These are phyloP conservation scores for Sinonovacula constricta DNA, from an alignment of 1,140 invertebrate genomes.

Conservation along the genomic window DNA sequence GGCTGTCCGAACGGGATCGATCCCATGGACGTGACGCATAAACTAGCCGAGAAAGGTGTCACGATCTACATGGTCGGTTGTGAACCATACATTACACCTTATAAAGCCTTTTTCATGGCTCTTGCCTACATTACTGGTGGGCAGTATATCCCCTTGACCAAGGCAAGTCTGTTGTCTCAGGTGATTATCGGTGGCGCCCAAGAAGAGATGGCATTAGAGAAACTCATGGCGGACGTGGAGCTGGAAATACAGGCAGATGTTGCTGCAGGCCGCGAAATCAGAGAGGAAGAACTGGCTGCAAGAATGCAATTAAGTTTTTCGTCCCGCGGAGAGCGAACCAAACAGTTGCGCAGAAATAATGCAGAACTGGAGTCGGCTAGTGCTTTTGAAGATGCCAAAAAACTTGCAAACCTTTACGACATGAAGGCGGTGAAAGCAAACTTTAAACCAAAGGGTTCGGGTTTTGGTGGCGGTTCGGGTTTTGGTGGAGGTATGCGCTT, in stretches of 20 bases:
- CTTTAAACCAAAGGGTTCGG: not conserved
- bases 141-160: conserved; percentile 63
- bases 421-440: not conserved
- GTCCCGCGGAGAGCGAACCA: not conserved
- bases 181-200: conserved; percentile 71
- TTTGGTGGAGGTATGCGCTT: no score
- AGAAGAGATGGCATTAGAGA: conserved; percentile 71
- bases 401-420: conserved; percentile 3
- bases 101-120: conserved; percentile 66
- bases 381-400: not conserved
- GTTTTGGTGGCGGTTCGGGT: not conserved
- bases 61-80: conserved; percentile 66
- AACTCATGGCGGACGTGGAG: conserved; percentile 70
- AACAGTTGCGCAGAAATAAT: conserved; percentile 17
- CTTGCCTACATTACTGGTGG: conserved; percentile 68
- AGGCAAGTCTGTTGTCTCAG: conserved; percentile 60
- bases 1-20: conserved; percentile 67
- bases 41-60: conserved; percentile 64
- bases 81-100: conserved; percentile 62
- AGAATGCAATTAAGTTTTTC: conserved; percentile 47
- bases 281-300: conserved; percentile 49
- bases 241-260: conserved; percentile 60
- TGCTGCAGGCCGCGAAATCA: conserved; percentile 37
- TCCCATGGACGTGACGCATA: conserved; percentile 54
- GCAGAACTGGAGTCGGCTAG: not conserved